phyloP scores from a whole-genome alignment of 2,888 invertebrate genomes.

The Limnephilus auricula region DNA sequence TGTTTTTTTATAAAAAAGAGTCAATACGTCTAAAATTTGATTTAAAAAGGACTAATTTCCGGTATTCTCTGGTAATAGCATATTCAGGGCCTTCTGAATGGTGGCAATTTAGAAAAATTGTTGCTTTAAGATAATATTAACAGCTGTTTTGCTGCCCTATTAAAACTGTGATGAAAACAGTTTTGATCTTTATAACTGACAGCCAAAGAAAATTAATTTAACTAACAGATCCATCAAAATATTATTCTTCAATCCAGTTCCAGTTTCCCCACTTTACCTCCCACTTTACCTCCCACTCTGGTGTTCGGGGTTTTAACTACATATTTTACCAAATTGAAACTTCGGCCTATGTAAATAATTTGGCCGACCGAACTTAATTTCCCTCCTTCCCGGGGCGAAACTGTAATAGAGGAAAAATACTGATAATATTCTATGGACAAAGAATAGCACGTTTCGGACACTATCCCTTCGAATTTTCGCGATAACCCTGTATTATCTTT shows the following conservation, averaged over 20 bases:
- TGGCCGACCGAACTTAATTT: conserved; percentile 16
- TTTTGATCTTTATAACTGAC: neutral
- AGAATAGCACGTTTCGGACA: conserved; percentile 27
- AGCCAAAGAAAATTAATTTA: neutral
- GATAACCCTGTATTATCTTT: neutral
- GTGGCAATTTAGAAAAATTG: too few species aligned
- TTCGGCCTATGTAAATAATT: conserved; percentile 54
- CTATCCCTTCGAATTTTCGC: neutral
- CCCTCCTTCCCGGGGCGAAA: neutral
- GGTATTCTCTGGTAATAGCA: too few species aligned
- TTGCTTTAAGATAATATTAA: too few species aligned
- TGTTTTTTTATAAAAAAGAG: too few species aligned
- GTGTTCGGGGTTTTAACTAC: conserved; percentile 48
- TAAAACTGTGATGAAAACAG: too few species aligned
- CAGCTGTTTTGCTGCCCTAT: too few species aligned
- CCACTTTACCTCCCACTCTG: neutral
- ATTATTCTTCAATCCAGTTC: neutral
- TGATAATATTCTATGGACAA: conserved; percentile 47
- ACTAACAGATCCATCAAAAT: neutral
- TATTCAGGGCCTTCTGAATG: too few species aligned
- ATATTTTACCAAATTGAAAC: conserved; percentile 60
- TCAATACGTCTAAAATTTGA: too few species aligned
- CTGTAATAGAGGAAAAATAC: conserved; percentile 4
- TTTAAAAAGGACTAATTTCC: too few species aligned
- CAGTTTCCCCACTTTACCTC: too few species aligned